These are phyloP conservation scores for Lasioglossum figueresi DNA, from an alignment of 2,888 invertebrate species.

Conservation along the genomic window DNA sequence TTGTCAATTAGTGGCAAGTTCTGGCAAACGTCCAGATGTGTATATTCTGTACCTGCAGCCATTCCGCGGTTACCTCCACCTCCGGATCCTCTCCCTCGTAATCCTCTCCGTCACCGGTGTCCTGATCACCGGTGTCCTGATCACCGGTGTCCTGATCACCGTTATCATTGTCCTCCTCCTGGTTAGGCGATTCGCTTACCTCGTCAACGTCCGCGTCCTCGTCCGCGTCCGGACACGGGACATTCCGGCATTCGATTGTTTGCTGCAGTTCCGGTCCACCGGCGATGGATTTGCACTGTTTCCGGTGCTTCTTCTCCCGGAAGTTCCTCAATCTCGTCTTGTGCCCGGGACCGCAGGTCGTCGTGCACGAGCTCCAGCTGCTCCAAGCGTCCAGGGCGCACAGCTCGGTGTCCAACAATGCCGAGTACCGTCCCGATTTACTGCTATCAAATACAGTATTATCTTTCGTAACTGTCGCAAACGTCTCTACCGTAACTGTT, in stretches of 20 bases:
- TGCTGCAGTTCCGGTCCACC: constrained; percentile 74
- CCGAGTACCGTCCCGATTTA: constrained; percentile 52
- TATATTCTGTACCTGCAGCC: constrained; percentile 76
- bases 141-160: constrained; percentile 36
- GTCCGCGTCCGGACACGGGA: constrained; percentile 69
- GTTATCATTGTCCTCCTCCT: constrained; percentile 44
- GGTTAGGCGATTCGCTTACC: constrained; percentile 60
- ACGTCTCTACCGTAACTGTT: not conserved
- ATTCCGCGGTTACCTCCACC: constrained; percentile 74
- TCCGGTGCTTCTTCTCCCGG: constrained; percentile 82
- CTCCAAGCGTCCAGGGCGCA: constrained; percentile 91
- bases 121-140: constrained; percentile 35
- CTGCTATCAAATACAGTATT: constrained; percentile 22
- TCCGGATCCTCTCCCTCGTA: constrained; percentile 55
- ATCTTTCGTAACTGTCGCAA: not conserved
- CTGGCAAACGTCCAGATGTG: constrained; percentile 8
- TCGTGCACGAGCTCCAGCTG: constrained; percentile 93
- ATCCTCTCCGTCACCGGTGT: constrained; percentile 55
- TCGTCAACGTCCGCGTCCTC: constrained; percentile 66
- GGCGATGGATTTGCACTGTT: constrained; percentile 73
- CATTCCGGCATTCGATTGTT: constrained; percentile 75
- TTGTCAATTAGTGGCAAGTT: constrained; percentile 9
- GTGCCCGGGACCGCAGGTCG: constrained; percentile 94
- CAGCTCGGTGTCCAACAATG: constrained; percentile 77
- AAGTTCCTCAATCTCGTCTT: constrained; percentile 91